Conservation (phyloP, 2,888 invertebrate species). For the Folsomia manolachei region DNA sequence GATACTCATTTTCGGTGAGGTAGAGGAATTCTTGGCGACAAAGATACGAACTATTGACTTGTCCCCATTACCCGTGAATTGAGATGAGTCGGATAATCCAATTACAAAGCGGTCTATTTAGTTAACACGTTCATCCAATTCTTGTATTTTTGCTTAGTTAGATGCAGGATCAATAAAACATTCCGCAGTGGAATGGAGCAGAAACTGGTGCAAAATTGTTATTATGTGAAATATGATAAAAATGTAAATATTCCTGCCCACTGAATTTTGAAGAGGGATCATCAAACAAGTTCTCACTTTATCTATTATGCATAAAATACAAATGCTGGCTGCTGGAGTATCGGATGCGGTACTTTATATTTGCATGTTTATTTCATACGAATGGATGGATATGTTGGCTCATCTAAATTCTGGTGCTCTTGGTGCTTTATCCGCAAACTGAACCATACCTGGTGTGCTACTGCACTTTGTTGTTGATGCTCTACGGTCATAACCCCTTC, state of each 20-base stretch:
- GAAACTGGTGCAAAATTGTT: too few species aligned
- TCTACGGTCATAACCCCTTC: not conserved
- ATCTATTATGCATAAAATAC: not conserved
- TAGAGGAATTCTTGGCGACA: conserved; percentile 5
- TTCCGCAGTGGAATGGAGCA: too few species aligned
- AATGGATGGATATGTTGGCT: not conserved
- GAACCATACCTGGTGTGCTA: too few species aligned
- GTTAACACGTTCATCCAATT: too few species aligned
- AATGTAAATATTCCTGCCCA: too few species aligned
- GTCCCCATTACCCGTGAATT: not conserved
- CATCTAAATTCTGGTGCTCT: not conserved
- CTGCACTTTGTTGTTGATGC: not conserved
- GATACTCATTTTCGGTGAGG: not conserved
- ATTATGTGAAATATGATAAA: too few species aligned
- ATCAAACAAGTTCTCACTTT: too few species aligned
- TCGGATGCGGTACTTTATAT: not conserved
- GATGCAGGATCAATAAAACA: too few species aligned
- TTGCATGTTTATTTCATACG: not conserved
- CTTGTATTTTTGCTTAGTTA: too few species aligned
- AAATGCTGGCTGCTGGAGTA: not conserved
- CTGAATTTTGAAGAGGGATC: too few species aligned
- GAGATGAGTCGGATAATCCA: not conserved
- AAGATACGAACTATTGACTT: not conserved
- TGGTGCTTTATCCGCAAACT: not conserved
- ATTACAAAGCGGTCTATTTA: too few species aligned